Conservation (phyloP, 2,113 vertebrate species). For the Ramphastos sulfuratus region DNA sequence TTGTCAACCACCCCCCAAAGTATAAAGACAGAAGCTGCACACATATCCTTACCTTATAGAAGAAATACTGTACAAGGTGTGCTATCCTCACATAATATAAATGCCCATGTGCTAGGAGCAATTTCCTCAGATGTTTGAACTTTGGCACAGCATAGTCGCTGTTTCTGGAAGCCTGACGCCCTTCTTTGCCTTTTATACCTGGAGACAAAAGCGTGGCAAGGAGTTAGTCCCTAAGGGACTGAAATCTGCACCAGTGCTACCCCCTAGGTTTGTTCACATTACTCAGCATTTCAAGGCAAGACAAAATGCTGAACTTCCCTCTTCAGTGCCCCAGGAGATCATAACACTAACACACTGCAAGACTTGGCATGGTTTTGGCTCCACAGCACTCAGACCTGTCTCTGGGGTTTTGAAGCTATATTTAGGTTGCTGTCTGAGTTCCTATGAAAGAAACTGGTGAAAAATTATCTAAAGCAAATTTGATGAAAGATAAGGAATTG, state of each 20-base stretch:
- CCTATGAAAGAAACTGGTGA: not conserved
- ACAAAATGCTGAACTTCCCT: not conserved
- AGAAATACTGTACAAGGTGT: constrained; percentile 99
- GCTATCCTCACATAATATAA: constrained; percentile 98
- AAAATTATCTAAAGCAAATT: not conserved
- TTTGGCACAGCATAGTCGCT: constrained; percentile 97
- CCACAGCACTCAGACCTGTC: not conserved
- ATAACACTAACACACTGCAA: not conserved
- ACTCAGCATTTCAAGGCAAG: not conserved
- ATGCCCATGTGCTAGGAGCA: constrained; percentile 94
- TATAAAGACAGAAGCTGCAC: not conserved
- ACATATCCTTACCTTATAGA: constrained; percentile 90
- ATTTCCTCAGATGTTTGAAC: constrained; percentile 94
- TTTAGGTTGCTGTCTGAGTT: not conserved
- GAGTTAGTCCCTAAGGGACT: not conserved
- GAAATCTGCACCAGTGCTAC: not conserved
- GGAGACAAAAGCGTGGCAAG: not conserved
- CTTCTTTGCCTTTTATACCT: constrained; percentile 98
- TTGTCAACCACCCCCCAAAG: not conserved
- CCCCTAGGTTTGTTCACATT: not conserved
- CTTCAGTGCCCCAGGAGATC: not conserved
- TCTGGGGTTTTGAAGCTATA: not conserved
- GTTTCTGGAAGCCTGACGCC: constrained; percentile 94
- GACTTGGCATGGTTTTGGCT: not conserved
- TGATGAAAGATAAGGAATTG: not conserved